Base-by-base conservation (phyloP, 92 coral and sea anemone genomes). In the Scolanthus callimorphus region DNA sequence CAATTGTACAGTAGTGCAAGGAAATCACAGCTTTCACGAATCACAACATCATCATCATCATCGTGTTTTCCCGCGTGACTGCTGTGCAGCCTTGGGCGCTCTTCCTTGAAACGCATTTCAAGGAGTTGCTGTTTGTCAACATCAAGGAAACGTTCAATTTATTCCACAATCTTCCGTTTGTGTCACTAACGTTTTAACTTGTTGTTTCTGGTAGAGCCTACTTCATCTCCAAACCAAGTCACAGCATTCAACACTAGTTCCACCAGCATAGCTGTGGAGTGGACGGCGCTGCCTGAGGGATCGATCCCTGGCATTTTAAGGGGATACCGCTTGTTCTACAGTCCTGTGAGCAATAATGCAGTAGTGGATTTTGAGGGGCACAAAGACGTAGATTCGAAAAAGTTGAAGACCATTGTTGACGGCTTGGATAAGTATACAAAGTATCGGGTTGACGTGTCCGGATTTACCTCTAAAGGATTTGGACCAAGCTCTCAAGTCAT, bases 391-490 rank as follows among this genome's bases (percentile, higher is more conserved):
- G 62, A 57, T 1, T 56, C 84, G 6, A 31, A 31, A 51, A 55
- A 25, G 3, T 69, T 41, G 1, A 52, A 60, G 38, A 68, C 53
- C 22, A 56, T 65, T 1, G 39, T 85, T 20, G 31, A 51, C 17
- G 64, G 29, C 4, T 62, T 85, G 15, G 25, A 54, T 25, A 77
- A 77, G 28, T 85, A 57, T 22, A 74, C 80, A 0, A 28, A 67
- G 41, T 85, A 85, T 57, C 34, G 45, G 51, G 17, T 85, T 13
- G 38, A 60, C 11, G 50, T 85, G 17, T 47, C 79, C 52, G 92
- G 80, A 0, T 64, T 29, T 59, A 85, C 87, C 0, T 2, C 65
- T 13, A 70, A 65, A 41, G 92, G 92, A 29, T 76, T 38, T 8
- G 92, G 92, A 27, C 92, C 92, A 17, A 38, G 21, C 3, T 46